Evolutionary conservation across 2,888 invertebrate genomes (phyloP).

Genomic region (Barypeithes pellucidus): DNA sequence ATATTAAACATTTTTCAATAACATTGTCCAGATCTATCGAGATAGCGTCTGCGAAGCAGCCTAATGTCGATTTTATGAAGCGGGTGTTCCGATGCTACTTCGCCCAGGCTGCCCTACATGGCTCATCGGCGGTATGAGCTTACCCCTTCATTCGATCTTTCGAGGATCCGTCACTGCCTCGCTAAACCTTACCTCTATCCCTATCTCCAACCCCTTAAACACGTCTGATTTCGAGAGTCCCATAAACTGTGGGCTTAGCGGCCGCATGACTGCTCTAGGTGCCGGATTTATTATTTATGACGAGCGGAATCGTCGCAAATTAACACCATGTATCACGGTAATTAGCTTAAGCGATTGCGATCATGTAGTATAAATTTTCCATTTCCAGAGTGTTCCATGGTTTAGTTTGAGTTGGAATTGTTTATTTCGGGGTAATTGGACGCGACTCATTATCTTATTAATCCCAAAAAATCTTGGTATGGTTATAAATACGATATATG

Average conservation of each 20-base stretch:
- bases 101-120: too few relatives aligned
- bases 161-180: neutral
- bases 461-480: too few relatives aligned
- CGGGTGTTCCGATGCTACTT: too few relatives aligned
- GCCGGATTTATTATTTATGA: conserved; percentile 58
- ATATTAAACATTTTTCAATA: too few relatives aligned
- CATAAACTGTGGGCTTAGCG: conserved; percentile 29
- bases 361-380: conserved; percentile 36
- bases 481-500: too few relatives aligned
- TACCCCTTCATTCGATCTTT: neutral
- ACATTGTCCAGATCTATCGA: too few relatives aligned
- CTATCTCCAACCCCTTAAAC: conserved; percentile 15
- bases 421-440: neutral
- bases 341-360: conserved; percentile 58
- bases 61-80: too few relatives aligned
- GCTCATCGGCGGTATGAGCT: too few relatives aligned
- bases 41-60: too few relatives aligned
- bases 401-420: neutral
- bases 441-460: neutral
- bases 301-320: conserved; percentile 58
- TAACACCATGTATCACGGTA: conserved; percentile 58
- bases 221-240: conserved; percentile 24
- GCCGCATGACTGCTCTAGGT: conserved; percentile 41
- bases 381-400: conserved; percentile 16
- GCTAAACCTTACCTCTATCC: conserved; percentile 14